Evolutionary conservation across 2,888 invertebrate species (phyloP).

Genomic region (Aromia moschata): DNA sequence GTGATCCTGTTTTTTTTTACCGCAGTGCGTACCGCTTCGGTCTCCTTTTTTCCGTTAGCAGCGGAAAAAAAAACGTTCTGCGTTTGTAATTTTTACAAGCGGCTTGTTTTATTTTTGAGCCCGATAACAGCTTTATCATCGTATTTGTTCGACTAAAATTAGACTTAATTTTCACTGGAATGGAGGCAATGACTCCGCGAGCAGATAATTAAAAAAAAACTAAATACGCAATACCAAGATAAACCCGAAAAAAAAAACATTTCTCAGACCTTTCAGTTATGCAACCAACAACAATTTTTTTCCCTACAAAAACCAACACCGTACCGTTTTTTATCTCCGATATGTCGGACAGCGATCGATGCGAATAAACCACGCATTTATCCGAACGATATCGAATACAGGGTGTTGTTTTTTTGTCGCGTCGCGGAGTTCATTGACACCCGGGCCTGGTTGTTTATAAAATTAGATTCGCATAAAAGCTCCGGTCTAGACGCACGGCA

Average conservation of each 20-base stretch:
- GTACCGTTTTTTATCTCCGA: no score
- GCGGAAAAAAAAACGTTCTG: no score
- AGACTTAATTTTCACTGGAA: slow-evolving; percentile 7
- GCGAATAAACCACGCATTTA: no score
- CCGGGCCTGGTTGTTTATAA: slow-evolving; percentile 14
- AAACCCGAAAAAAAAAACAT: not conserved
- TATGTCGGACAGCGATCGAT: no score
- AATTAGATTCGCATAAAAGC: slow-evolving; percentile 12
- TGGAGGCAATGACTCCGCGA: slow-evolving; percentile 22
- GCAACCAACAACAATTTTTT: no score
- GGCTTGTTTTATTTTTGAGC: slow-evolving; percentile 29
- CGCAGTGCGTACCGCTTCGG: no score
- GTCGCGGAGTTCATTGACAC: slow-evolving; percentile 20
- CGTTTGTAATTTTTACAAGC: no score
- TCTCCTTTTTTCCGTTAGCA: no score
- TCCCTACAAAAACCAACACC: no score
- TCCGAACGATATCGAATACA: no score
- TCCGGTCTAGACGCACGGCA: slow-evolving; percentile 13
- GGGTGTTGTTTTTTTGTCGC: slow-evolving; percentile 16
- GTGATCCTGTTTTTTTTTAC: no score
- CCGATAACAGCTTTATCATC: slow-evolving; percentile 1
- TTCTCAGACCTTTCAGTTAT: not conserved
- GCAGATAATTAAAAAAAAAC: slow-evolving; percentile 24
- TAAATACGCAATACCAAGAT: slow-evolving; percentile 20
- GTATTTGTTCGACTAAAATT: slow-evolving; percentile 8